A percentile compares a stretch with the other conserved stretches of the same genome.
Conservation (phyloP, 2,113 vertebrate genomes). For the Marmota monax region DNA sequence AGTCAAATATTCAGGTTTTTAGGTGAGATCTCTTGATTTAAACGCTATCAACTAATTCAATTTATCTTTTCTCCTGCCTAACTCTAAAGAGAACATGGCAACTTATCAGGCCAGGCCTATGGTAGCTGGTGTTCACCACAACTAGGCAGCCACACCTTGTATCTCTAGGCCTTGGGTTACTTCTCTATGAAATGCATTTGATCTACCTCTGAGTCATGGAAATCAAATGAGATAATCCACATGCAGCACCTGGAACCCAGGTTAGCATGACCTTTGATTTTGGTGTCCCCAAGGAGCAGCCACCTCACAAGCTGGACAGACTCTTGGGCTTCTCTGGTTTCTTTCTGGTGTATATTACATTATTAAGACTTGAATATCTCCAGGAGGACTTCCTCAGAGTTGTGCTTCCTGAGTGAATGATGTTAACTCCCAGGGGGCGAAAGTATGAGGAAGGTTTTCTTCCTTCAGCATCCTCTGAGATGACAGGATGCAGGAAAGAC, state of each 20-base stretch:
- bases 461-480: neutral
- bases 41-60: neutral
- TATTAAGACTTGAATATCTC: neutral
- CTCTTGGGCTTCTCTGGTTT: rapidly evolving
- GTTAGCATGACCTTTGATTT: neutral
- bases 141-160: neutral
- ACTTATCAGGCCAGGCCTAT: neutral
- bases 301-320: too few species aligned
- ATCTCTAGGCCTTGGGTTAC: neutral
- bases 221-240: rapidly evolving
- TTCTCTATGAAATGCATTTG: neutral
- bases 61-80: neutral
- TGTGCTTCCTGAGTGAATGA: neutral
- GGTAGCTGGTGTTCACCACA: neutral
- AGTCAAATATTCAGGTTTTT: neutral
- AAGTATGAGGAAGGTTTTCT: neutral
- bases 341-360: too few species aligned
- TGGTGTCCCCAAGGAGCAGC: neutral
- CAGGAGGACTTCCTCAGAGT: neutral
- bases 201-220: neutral
- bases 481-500: neutral
- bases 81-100: neutral
- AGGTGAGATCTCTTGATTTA: neutral
- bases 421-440: neutral
- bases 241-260: neutral